Conservation (phyloP, 2,113 vertebrate genomes). For the Candoia aspera region DNA sequence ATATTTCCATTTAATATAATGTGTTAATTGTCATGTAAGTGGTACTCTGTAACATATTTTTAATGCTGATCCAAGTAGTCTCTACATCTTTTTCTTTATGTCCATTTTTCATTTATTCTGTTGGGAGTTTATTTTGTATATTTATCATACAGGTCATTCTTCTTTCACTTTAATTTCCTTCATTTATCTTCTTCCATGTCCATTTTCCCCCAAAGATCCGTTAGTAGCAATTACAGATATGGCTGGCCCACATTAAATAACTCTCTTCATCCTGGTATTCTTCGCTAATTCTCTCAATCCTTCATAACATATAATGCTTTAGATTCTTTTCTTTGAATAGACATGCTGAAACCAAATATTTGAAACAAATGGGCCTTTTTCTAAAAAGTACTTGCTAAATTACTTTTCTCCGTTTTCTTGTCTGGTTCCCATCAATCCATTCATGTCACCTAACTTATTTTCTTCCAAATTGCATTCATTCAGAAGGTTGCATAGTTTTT, state of each 20-base stretch:
- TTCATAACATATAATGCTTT: background rate
- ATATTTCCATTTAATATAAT: too few relatives aligned
- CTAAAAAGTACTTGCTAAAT: background rate
- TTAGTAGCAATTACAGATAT: background rate
- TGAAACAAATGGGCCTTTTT: background rate
- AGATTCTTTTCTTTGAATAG: background rate
- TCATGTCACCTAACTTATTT: background rate
- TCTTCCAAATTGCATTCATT: background rate
- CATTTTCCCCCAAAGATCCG: background rate
- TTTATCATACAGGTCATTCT: background rate
- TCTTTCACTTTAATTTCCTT: background rate
- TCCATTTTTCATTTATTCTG: background rate
- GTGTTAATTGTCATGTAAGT: too few relatives aligned
- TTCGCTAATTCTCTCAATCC: background rate
- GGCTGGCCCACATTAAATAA: background rate
- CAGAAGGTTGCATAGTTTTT: background rate
- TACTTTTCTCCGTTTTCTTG: background rate
- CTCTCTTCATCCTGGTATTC: background rate
- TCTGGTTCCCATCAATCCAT: background rate
- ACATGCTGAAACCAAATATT: background rate
- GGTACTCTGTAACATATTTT: background rate
- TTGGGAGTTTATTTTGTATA: background rate
- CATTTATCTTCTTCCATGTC: background rate
- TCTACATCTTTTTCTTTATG: background rate
- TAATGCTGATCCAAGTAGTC: background rate